Evolutionary conservation across 1,140 invertebrate genomes (phyloP), one percentile per base, ranked within the genome.

Genomic region (Drosophila parabipectinata): DNA sequence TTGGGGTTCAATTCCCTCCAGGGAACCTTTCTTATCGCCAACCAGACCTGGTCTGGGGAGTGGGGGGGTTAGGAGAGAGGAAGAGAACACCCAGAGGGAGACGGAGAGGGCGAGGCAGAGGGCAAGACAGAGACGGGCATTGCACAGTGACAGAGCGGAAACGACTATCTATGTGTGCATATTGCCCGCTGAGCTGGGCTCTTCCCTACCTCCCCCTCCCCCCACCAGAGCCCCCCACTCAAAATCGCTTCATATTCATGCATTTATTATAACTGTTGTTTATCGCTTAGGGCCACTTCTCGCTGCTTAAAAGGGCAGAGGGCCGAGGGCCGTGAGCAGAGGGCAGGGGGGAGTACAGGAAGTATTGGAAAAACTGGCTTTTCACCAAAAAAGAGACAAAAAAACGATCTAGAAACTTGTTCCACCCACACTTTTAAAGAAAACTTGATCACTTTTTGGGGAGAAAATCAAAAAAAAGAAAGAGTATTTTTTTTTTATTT

Each of bases 211-310:
- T 21, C 21, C 21, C 21, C 21, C 21, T 3, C 2, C 21, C 21
- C 21, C 3, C 21, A 4, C 26, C 26, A 56, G 18, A 18, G 18
- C 18, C 21, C 21, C 26, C 26, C 26, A 56, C 21, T 18, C 37
- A 6, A 32, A 47, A 39, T 64, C 63, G 63, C 63, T 41, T 63
- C 34, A 52, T 52, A 67, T 67, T 67, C 62, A 52, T 67, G 59
- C 41, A 45, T 64, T 67, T 52, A 67, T 64, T 64, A 67, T 67
- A 64, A 67, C 63, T 52, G 59, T 67, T 67, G 45, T 50, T 47
- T 26, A 44, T 24, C 14, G 51, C 51, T 37, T 37, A 39, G 21
- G 21, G 21, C 50, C 50, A 51, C 34, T 18, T 59, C 12, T 21
- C 9, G 24, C 30, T 41, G 44, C 15, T 18, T 18, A 21, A 6